A percentile compares a stretch with the other conserved stretches of the same genome.
phyloP scores from a whole-genome alignment of 2,797 vertebrate species.

The Mus minutoides region DNA sequence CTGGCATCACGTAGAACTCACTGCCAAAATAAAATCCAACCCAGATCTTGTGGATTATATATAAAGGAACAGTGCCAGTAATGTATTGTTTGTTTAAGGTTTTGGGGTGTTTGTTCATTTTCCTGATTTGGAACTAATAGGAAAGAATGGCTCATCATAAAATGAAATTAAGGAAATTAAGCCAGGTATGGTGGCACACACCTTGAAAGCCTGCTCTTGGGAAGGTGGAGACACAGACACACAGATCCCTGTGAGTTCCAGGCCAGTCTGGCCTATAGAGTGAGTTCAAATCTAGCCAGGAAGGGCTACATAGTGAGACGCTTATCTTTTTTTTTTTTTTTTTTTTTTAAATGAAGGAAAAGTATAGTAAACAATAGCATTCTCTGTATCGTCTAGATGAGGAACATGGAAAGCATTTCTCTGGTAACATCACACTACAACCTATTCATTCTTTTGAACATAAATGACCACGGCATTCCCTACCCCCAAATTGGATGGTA shows the following conservation, averaged over 20 bases:
- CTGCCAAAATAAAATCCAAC: neutral
- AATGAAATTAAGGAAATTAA: neutral
- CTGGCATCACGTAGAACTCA: neutral
- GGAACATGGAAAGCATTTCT: neutral
- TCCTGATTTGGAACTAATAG: neutral
- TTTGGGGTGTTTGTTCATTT: neutral
- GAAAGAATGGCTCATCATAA: neutral
- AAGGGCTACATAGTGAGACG: neutral
- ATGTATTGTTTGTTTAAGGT: neutral
- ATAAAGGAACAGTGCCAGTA: neutral
- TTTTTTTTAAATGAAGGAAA: neutral
- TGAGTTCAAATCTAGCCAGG: neutral
- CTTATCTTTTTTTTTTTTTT: neutral
- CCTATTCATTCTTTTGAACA: neutral
- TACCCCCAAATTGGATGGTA: neutral
- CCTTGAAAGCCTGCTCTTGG: neutral
- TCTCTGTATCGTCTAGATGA: constrained; percentile 2
- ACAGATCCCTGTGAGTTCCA: neutral
- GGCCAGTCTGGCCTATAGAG: neutral
- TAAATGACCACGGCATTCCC: constrained; percentile 6
- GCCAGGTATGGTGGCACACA: neutral
- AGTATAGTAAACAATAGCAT: neutral
- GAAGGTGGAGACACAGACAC: neutral
- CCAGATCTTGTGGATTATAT: neutral
- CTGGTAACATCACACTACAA: neutral